Evolutionary conservation across 2,888 invertebrate species (phyloP).

Genomic region (Acronicta psi): DNA sequence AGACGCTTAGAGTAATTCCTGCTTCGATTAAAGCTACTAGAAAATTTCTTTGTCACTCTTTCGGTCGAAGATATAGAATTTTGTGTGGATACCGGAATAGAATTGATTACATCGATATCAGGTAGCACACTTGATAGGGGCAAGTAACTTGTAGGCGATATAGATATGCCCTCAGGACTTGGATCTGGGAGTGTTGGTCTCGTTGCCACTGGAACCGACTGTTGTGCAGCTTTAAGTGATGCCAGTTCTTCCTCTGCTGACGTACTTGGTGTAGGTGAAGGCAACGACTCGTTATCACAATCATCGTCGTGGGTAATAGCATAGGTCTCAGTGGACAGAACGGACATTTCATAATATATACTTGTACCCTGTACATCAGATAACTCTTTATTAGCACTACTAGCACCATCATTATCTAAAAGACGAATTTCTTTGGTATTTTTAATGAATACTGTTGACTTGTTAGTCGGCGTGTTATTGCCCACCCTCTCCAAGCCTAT

Average conservation of each 20-base stretch:
- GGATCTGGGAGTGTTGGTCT: constrained; percentile 55
- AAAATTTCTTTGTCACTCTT: constrained; percentile 65
- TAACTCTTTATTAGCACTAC: constrained; percentile 76
- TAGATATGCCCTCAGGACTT: constrained; percentile 62
- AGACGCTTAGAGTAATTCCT: constrained; percentile 80
- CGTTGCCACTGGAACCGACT: constrained; percentile 59
- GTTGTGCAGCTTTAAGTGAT: constrained; percentile 66
- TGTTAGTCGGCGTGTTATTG: constrained; percentile 83
- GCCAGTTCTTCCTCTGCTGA: constrained; percentile 71
- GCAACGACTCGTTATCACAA: constrained; percentile 78
- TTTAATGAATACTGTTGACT: constrained; percentile 85
- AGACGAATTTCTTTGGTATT: constrained; percentile 87
- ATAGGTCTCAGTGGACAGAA: constrained; percentile 84
- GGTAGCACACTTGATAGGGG: constrained; percentile 67
- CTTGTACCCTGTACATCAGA: constrained; percentile 86
- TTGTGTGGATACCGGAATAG: constrained; percentile 70
- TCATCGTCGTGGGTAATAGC: constrained; percentile 80
- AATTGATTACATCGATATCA: constrained; percentile 59
- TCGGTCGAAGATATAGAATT: constrained; percentile 71
- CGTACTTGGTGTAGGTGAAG: constrained; percentile 70
- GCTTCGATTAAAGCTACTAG: constrained; percentile 72
- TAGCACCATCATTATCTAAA: constrained; percentile 81
- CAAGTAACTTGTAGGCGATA: constrained; percentile 63
- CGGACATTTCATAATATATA: constrained; percentile 86
- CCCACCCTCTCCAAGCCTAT: constrained; percentile 80